A percentile compares a stretch with the other conserved stretches of the same genome.
Conservation (phyloP, 1,140 invertebrate genomes). For the Cyclina sinensis region DNA sequence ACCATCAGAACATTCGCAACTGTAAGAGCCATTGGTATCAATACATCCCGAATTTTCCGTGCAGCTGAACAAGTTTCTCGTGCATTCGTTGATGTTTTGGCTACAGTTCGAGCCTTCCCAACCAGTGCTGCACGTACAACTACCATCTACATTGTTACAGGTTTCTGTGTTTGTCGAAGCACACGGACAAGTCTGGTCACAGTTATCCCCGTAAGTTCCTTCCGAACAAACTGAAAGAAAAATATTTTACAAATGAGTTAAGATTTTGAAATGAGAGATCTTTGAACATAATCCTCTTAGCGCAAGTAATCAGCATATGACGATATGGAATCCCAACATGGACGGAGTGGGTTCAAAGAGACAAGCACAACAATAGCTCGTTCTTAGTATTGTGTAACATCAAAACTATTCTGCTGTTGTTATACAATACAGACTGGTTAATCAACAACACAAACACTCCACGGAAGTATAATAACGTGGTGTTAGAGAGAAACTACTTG, state of each 20-base stretch:
- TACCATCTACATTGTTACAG: constrained; percentile 22
- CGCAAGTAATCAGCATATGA: not conserved
- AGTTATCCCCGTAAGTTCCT: not conserved
- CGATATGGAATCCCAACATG: too few species aligned
- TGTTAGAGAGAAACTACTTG: too few species aligned
- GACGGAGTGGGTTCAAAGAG: too few species aligned
- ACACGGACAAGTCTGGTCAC: constrained; percentile 8
- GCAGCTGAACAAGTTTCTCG: not conserved
- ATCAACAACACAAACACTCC: too few species aligned
- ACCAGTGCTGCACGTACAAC: constrained; percentile 38
- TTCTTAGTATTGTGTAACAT: too few species aligned
- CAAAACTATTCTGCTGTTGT: too few species aligned
- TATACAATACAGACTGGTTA: too few species aligned
- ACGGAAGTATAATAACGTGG: too few species aligned
- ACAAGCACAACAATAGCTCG: too few species aligned
- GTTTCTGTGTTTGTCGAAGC: not conserved
- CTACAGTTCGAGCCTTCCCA: constrained; percentile 22
- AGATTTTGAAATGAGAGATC: not conserved
- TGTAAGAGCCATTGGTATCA: constrained; percentile 17
- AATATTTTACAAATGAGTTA: too few species aligned
- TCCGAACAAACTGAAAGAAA: not conserved
- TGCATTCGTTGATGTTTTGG: constrained; percentile 48
- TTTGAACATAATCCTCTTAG: not conserved
- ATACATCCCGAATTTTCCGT: constrained; percentile 9
- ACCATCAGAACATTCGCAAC: constrained; percentile 39